phyloP scores from a whole-genome alignment of 1,140 invertebrate species.

The Caenorhabditis inopinata region DNA sequence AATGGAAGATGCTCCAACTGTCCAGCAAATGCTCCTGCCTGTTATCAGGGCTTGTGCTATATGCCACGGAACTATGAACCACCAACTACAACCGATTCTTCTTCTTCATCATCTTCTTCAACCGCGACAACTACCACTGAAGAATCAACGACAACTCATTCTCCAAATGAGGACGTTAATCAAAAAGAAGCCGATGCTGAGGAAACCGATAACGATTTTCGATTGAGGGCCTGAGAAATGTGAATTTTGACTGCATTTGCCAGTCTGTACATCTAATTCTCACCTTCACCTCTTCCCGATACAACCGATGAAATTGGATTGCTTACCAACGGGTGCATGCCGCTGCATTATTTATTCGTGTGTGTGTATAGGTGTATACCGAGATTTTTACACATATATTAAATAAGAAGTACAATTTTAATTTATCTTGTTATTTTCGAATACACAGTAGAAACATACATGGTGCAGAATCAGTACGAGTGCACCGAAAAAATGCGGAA shows the following conservation, averaged over 20 bases:
- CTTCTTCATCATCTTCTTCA: neutral
- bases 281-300: neutral
- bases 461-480: too few relatives aligned
- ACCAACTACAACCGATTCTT: neutral
- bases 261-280: neutral
- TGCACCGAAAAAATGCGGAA: too few relatives aligned
- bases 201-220: conserved; percentile 3
- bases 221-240: neutral
- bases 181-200: neutral
- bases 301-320: conserved; percentile 1
- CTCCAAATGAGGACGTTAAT: neutral
- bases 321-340: conserved; percentile 4
- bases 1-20: conserved; percentile 59
- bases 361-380: neutral
- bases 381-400: neutral
- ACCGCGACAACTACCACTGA: conserved; percentile 8
- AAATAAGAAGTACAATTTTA: too few relatives aligned
- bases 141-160: conserved; percentile 1
- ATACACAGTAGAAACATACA: too few relatives aligned
- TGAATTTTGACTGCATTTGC: neutral
- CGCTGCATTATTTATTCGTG: conserved; percentile 21
- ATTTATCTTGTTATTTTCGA: too few relatives aligned
- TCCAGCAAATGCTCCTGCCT: conserved; percentile 62
- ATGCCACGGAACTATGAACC: conserved; percentile 50
- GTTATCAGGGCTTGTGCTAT: conserved; percentile 63